Conservation (phyloP, 2,797 vertebrate species). For the Zenarchopterus dispar region DNA sequence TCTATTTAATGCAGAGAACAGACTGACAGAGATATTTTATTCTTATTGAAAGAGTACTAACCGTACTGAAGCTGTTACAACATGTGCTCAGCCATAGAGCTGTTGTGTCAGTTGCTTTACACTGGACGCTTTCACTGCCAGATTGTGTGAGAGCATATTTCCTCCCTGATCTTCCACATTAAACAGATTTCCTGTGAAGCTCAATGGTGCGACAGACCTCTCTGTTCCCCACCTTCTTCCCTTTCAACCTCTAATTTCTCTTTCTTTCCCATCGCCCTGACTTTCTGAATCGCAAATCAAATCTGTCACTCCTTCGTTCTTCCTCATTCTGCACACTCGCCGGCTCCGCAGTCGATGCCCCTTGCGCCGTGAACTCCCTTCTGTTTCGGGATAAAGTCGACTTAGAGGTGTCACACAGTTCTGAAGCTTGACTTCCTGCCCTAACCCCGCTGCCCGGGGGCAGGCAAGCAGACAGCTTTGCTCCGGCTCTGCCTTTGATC, state of each 20-base stretch:
- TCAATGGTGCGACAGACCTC: slow-evolving; percentile 49
- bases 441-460: slow-evolving; percentile 64
- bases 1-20: slow-evolving; percentile 44
- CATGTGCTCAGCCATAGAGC: slow-evolving; percentile 54
- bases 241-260: slow-evolving; percentile 49
- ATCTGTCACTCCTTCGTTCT: slow-evolving; percentile 56
- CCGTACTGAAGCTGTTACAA: slow-evolving; percentile 36
- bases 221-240: slow-evolving; percentile 49
- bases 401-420: slow-evolving; percentile 74
- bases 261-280: slow-evolving; percentile 33
- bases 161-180: slow-evolving; percentile 68
- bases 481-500: slow-evolving; percentile 65
- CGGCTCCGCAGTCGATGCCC: slow-evolving; percentile 23
- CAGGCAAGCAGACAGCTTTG: slow-evolving; percentile 63
- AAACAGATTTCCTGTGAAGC: slow-evolving; percentile 71
- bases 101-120: slow-evolving; percentile 59
- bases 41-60: slow-evolving; percentile 48
- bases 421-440: slow-evolving; percentile 74
- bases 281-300: slow-evolving; percentile 58
- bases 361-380: slow-evolving; percentile 34
- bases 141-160: slow-evolving; percentile 45
- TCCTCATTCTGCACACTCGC: slow-evolving; percentile 40
- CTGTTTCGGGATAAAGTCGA: slow-evolving; percentile 67
- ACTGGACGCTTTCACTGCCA: slow-evolving; percentile 42
- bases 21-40: slow-evolving; percentile 37